A percentile compares a stretch with the other conserved stretches of the same genome.
Conservation (phyloP, 2,888 invertebrate genomes). For the Endomychus coccineus region DNA sequence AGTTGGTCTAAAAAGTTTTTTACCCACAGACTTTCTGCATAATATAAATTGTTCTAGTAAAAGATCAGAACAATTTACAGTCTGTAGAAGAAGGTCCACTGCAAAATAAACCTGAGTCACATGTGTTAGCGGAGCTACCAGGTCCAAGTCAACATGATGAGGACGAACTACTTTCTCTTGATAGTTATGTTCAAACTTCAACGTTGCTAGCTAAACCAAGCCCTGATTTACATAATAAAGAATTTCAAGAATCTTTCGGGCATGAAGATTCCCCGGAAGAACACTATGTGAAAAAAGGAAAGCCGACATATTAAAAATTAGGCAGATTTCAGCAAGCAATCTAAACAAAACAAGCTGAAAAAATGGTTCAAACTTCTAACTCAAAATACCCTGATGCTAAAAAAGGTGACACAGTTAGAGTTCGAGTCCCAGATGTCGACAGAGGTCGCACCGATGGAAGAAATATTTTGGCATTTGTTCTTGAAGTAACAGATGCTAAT, state of each 20-base stretch:
- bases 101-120: constrained; percentile 9
- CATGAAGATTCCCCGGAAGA: constrained; percentile 12
- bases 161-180: too few relatives aligned
- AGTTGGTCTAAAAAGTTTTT: constrained; percentile 10
- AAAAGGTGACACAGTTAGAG: constrained; percentile 13
- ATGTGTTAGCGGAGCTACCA: constrained; percentile 6
- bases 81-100: constrained; percentile 12
- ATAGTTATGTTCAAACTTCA: constrained; percentile 13
- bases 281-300: constrained; percentile 12
- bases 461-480: too few relatives aligned
- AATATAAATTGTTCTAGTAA: constrained; percentile 5
- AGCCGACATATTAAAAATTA: too few relatives aligned
- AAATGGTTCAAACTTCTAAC: constrained; percentile 14
- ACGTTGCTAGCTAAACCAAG: constrained; percentile 10
- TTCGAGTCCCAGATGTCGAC: constrained; percentile 15
- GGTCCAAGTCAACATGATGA: constrained; percentile 6
- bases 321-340: constrained; percentile 14
- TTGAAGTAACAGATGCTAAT: too few relatives aligned
- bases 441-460: too few relatives aligned
- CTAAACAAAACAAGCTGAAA: constrained; percentile 14
- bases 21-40: constrained; percentile 1
- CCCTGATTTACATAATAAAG: constrained; percentile 11
- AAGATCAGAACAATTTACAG: constrained; percentile 11
- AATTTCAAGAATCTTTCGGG: constrained; percentile 4
- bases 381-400: constrained; percentile 13